phyloP scores from a whole-genome alignment of 2,797 vertebrate species.

The Cygnus olor region DNA sequence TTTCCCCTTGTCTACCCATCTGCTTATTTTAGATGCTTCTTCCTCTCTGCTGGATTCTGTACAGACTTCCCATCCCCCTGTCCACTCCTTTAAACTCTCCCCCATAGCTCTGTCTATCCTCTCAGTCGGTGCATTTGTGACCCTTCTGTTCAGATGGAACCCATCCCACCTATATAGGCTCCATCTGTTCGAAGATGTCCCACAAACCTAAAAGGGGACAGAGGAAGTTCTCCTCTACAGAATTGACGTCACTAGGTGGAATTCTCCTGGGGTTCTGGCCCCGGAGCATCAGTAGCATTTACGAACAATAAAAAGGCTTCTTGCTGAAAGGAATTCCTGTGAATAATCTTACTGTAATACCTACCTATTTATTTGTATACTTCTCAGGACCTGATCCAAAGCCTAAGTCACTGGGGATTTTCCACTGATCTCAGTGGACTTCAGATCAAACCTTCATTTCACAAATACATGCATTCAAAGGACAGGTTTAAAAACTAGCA shows the following conservation, averaged over 20 bases:
- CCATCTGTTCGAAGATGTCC: slow-evolving; percentile 82
- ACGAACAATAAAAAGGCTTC: slow-evolving; percentile 75
- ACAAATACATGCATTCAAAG: background rate
- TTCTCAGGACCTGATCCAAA: slow-evolving; percentile 46
- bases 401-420: slow-evolving; percentile 56
- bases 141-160: slow-evolving; percentile 85
- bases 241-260: slow-evolving; percentile 81
- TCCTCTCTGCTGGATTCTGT: slow-evolving; percentile 79
- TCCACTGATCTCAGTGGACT: slow-evolving; percentile 52
- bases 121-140: slow-evolving; percentile 82
- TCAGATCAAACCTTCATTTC: slow-evolving; percentile 23
- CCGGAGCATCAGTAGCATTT: slow-evolving; percentile 63
- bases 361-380: background rate
- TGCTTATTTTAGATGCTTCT: slow-evolving; percentile 80
- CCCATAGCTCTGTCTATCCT: slow-evolving; percentile 86
- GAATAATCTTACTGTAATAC: slow-evolving; percentile 17
- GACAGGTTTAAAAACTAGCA: slow-evolving; percentile 5
- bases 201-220: slow-evolving; percentile 77
- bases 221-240: slow-evolving; percentile 82
- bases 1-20: slow-evolving; percentile 77
- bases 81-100: slow-evolving; percentile 84
- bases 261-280: slow-evolving; percentile 80
- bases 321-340: slow-evolving; percentile 44
- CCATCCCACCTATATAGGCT: slow-evolving; percentile 81
- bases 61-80: slow-evolving; percentile 79